phyloP scores from a whole-genome alignment of 1,140 invertebrate species.

The Orussus abietinus region DNA sequence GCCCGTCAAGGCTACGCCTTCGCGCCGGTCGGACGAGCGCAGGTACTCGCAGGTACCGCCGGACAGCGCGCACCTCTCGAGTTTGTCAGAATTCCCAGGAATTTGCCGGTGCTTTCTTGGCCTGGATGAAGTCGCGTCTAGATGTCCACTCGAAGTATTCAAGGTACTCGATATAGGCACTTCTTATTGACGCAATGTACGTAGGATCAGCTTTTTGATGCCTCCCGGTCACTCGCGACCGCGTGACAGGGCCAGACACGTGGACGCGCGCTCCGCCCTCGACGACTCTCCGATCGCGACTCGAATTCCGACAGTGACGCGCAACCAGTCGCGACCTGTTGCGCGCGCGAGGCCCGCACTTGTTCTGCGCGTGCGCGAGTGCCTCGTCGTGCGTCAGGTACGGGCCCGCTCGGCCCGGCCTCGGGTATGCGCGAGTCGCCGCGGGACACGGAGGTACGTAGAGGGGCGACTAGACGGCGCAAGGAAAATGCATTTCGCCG shows the following conservation, averaged over 20 bases:
- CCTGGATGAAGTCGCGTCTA: conserved; percentile 15
- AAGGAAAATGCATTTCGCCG: too few species aligned
- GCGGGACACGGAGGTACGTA: too few species aligned
- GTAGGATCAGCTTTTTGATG: neutral
- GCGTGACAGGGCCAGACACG: conserved; percentile 8
- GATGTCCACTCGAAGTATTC: too few species aligned
- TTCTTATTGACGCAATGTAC: neutral
- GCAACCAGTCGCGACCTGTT: conserved; percentile 22
- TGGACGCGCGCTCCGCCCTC: conserved; percentile 17
- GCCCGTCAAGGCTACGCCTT: conserved; percentile 42
- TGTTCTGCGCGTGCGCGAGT: conserved; percentile 13
- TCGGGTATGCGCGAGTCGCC: too few species aligned
- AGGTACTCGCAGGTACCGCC: neutral
- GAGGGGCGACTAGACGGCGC: too few species aligned
- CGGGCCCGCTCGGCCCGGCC: neutral
- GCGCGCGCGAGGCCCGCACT: conserved; percentile 11
- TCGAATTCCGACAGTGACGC: conserved; percentile 1
- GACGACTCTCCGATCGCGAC: conserved; percentile 13
- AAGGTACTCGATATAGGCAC: neutral
- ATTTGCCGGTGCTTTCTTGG: conserved; percentile 17
- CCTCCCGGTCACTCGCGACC: conserved; percentile 11
- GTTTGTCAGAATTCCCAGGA: conserved; percentile 6
- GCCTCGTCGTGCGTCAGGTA: too few species aligned
- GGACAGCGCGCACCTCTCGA: conserved; percentile 17
- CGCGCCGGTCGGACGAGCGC: conserved; percentile 21